These are phyloP conservation scores for Ametastegia equiseti DNA, from an alignment of 2,888 invertebrate genomes.

Conservation along the genomic window DNA sequence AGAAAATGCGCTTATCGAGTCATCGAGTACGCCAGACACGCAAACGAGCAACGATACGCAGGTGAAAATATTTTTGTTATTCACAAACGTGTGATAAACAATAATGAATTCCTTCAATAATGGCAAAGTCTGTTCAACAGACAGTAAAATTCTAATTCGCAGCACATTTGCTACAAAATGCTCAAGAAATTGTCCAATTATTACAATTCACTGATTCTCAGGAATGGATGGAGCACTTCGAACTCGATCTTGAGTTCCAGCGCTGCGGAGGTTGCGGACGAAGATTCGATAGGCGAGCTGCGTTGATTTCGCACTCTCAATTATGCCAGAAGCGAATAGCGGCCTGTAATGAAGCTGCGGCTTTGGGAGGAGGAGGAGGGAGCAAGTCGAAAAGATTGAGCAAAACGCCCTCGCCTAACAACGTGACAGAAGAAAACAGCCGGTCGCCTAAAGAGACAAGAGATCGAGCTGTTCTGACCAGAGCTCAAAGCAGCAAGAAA, in stretches of 20 bases:
- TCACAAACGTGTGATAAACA: constrained; percentile 77
- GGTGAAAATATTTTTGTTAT: constrained; percentile 63
- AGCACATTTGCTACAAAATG: neutral
- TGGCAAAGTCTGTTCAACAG: constrained; percentile 78
- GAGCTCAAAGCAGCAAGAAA: constrained; percentile 13
- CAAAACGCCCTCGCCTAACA: constrained; percentile 52
- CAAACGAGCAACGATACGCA: constrained; percentile 71
- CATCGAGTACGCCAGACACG: constrained; percentile 64
- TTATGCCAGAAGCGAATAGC: constrained; percentile 81
- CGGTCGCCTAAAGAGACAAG: constrained; percentile 51
- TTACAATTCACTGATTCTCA: constrained; percentile 58
- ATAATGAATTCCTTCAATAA: too few species aligned
- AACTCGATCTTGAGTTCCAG: constrained; percentile 80
- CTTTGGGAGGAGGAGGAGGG: constrained; percentile 66
- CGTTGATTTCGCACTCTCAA: constrained; percentile 84
- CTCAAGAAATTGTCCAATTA: neutral
- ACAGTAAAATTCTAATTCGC: neutral
- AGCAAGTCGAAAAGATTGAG: constrained; percentile 53
- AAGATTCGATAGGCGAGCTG: constrained; percentile 85
- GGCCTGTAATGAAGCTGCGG: constrained; percentile 73
- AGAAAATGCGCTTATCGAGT: constrained; percentile 51
- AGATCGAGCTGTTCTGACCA: constrained; percentile 38
- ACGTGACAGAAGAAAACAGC: constrained; percentile 28
- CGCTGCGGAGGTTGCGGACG: constrained; percentile 85
- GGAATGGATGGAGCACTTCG: constrained; percentile 83